Percentiles rank a stretch among this genome's conserved stretches.
phyloP scores from a whole-genome alignment of 2,888 invertebrate species.

The Tholera decimalis region DNA sequence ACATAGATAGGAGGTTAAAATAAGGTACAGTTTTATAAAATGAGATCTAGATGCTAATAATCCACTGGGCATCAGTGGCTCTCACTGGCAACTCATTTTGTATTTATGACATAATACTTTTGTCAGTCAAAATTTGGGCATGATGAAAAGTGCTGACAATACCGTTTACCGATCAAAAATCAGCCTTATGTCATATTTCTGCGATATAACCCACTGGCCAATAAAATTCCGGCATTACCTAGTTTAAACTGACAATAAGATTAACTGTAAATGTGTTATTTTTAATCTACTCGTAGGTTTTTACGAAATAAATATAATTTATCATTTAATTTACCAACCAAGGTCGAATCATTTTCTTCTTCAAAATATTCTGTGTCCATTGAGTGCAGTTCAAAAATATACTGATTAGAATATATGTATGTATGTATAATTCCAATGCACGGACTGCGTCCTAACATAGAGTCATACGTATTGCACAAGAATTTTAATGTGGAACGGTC shows the following conservation, averaged over 20 bases:
- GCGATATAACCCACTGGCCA: neutral
- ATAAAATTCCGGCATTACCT: too few relatives aligned
- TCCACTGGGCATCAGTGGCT: too few relatives aligned
- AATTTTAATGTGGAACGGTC: constrained; percentile 52
- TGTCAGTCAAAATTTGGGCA: neutral
- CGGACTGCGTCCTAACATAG: constrained; percentile 5
- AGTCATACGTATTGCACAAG: constrained; percentile 34
- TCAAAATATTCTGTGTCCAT: neutral
- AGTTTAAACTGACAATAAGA: too few relatives aligned
- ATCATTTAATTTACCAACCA: neutral
- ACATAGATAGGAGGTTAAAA: neutral
- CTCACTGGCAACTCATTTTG: too few relatives aligned
- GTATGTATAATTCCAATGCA: constrained; percentile 33
- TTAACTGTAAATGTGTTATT: too few relatives aligned
- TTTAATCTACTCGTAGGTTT: too few relatives aligned
- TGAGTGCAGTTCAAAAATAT: neutral
- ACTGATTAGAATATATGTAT: neutral
- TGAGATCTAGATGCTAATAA: too few relatives aligned
- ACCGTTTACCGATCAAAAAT: neutral
- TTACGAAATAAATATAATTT: too few relatives aligned
- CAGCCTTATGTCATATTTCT: neutral
- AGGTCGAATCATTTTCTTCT: neutral
- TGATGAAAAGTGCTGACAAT: neutral
- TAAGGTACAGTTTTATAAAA: too few relatives aligned
- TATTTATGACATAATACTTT: too few relatives aligned